Conservation (phyloP, 2,888 invertebrate species). For the Heterodera filipjevi region DNA sequence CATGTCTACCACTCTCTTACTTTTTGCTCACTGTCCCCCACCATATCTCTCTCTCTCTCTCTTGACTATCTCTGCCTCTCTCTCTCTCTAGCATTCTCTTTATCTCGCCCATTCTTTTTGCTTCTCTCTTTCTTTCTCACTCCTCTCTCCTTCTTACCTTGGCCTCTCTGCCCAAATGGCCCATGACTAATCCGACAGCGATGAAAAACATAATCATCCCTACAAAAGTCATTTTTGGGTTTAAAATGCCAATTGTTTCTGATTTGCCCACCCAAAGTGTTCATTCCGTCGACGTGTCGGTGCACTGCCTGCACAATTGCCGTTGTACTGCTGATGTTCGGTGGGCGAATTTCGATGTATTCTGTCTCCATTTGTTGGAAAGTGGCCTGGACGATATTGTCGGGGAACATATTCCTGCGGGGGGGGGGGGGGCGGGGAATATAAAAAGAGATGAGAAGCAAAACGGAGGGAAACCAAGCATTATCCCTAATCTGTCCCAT, state of each 20-base stretch:
- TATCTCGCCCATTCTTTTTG: not conserved
- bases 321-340: not conserved
- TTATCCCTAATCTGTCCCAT: too few relatives aligned
- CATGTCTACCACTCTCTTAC: too few relatives aligned
- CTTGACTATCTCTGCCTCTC: too few relatives aligned
- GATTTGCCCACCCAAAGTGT: slow-evolving; percentile 70
- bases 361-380: slow-evolving; percentile 65
- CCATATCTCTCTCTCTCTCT: not conserved
- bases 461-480: too few relatives aligned
- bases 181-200: slow-evolving; percentile 73
- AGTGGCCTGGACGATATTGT: slow-evolving; percentile 83
- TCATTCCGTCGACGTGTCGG: slow-evolving; percentile 71
- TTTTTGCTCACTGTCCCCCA: too few relatives aligned
- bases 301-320: slow-evolving; percentile 40
- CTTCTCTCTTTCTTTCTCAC: not conserved
- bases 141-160: slow-evolving; percentile 53
- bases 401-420: slow-evolving; percentile 81
- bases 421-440: not conserved
- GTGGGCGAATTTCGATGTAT: slow-evolving; percentile 42
- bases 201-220: slow-evolving; percentile 49
- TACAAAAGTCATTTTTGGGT: not conserved
- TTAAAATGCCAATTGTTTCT: not conserved
- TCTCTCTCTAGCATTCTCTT: not conserved
- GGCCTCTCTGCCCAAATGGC: slow-evolving; percentile 81
- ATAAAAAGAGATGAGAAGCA: too few relatives aligned